phyloP scores from a whole-genome alignment of 2,888 invertebrate genomes.

The Aethes cnicana region DNA sequence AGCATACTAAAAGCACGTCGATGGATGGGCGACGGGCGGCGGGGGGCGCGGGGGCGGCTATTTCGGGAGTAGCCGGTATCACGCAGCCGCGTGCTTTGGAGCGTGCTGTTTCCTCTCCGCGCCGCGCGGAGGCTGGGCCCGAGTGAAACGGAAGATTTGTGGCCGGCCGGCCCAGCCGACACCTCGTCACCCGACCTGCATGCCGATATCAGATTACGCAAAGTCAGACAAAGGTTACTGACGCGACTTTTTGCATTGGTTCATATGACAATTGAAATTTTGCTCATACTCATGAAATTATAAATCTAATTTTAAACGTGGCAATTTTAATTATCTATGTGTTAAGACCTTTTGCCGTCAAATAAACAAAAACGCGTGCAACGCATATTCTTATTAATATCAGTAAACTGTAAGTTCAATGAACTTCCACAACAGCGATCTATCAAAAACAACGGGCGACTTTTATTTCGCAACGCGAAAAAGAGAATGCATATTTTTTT shows the following conservation, averaged over 20 bases:
- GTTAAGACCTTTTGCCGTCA: too few relatives aligned
- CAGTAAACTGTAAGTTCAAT: not conserved
- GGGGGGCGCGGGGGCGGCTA: slow-evolving; percentile 69
- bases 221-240: slow-evolving; percentile 24
- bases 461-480: not conserved
- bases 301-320: too few relatives aligned
- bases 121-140: slow-evolving; percentile 73
- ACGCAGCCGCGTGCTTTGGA: slow-evolving; percentile 81
- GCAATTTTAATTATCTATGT: too few relatives aligned
- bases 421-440: not conserved
- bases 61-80: slow-evolving; percentile 80
- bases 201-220: slow-evolving; percentile 23
- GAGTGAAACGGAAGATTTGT: slow-evolving; percentile 83
- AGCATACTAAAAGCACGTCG: slow-evolving; percentile 83
- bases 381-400: too few relatives aligned
- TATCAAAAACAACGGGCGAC: not conserved
- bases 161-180: slow-evolving; percentile 53
- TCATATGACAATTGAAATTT: not conserved
- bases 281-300: not conserved
- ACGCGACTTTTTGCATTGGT: slow-evolving; percentile 1
- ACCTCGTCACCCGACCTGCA: slow-evolving; percentile 20
- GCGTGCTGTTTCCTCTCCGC: slow-evolving; percentile 80
- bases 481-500: slow-evolving; percentile 14
- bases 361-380: too few relatives aligned
- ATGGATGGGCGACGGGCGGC: slow-evolving; percentile 53